phyloP scores from a whole-genome alignment of 2,797 vertebrate species.

The Centroberyx gerrardi region DNA sequence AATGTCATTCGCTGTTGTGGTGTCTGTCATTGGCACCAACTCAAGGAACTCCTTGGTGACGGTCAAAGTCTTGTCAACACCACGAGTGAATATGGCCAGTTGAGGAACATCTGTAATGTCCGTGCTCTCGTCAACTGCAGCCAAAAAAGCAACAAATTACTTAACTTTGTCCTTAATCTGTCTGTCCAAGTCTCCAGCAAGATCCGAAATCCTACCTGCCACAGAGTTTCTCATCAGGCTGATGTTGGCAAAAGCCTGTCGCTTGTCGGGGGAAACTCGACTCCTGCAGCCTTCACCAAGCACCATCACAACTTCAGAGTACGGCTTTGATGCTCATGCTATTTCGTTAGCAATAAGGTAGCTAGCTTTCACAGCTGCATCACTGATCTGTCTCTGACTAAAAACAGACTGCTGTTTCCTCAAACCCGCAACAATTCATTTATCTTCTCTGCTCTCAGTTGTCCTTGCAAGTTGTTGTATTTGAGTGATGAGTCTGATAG shows the following conservation, averaged over 20 bases:
- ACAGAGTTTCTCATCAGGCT: slow-evolving; percentile 2
- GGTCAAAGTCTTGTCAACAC: slow-evolving; percentile 59
- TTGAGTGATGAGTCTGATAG: slow-evolving; percentile 50
- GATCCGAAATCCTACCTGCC: neutral
- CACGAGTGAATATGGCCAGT: slow-evolving; percentile 68
- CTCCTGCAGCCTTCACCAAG: slow-evolving; percentile 41
- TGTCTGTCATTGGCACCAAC: slow-evolving; percentile 62
- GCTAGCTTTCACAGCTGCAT: slow-evolving; percentile 47
- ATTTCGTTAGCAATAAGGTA: slow-evolving; percentile 31
- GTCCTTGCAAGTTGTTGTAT: slow-evolving; percentile 40
- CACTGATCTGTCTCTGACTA: slow-evolving; percentile 18
- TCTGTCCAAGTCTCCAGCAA: slow-evolving; percentile 4
- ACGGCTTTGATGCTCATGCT: slow-evolving; percentile 29
- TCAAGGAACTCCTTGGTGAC: slow-evolving; percentile 66
- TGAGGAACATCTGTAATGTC: slow-evolving; percentile 70
- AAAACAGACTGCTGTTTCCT: slow-evolving; percentile 53
- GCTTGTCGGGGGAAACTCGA: slow-evolving; percentile 31
- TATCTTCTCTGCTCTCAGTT: slow-evolving; percentile 46
- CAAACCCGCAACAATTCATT: slow-evolving; percentile 48
- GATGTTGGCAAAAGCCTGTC: slow-evolving; percentile 17
- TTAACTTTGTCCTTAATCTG: slow-evolving; percentile 62
- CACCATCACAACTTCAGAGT: slow-evolving; percentile 20
- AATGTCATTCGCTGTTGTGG: slow-evolving; percentile 53
- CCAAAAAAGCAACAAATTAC: slow-evolving; percentile 60
- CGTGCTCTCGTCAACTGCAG: slow-evolving; percentile 67